Conservation (phyloP, 2,113 vertebrate genomes). For the Datnioides undecimradiatus region DNA sequence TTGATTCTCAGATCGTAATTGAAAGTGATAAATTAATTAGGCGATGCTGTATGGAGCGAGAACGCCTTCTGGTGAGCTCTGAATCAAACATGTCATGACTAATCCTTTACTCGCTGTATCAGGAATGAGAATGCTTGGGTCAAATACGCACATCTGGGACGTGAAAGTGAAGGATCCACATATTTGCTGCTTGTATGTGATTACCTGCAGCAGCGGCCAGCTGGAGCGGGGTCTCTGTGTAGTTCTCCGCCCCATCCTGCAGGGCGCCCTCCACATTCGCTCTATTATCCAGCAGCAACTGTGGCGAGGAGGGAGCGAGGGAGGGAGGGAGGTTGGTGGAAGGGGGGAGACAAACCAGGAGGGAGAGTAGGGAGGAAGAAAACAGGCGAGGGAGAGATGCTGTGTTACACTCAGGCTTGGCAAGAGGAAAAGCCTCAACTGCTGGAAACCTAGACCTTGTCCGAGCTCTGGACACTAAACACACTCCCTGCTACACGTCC, state of each 20-base stretch:
- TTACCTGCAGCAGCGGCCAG: conserved; percentile 87
- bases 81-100: conserved; percentile 21
- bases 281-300: conserved; percentile 85
- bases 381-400: conserved; percentile 44
- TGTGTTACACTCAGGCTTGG: conserved; percentile 50
- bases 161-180: not conserved
- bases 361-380: not conserved
- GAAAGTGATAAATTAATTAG: conserved; percentile 47
- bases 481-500: conserved; percentile 29
- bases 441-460: conserved; percentile 33
- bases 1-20: conserved; percentile 13
- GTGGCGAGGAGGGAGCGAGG: conserved; percentile 18
- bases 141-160: not conserved
- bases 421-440: conserved; percentile 42
- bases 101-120: not conserved
- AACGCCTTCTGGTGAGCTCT: conserved; percentile 27
- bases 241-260: conserved; percentile 84
- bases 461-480: conserved; percentile 19
- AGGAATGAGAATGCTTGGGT: not conserved
- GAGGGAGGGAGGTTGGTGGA: no score
- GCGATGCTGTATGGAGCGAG: conserved; percentile 13
- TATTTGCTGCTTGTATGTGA: not conserved
- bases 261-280: conserved; percentile 83
- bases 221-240: conserved; percentile 86
- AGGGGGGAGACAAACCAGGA: conserved; percentile 19